Conservation (phyloP, 1,140 invertebrate genomes). For the Caenorhabditis brenneri region DNA sequence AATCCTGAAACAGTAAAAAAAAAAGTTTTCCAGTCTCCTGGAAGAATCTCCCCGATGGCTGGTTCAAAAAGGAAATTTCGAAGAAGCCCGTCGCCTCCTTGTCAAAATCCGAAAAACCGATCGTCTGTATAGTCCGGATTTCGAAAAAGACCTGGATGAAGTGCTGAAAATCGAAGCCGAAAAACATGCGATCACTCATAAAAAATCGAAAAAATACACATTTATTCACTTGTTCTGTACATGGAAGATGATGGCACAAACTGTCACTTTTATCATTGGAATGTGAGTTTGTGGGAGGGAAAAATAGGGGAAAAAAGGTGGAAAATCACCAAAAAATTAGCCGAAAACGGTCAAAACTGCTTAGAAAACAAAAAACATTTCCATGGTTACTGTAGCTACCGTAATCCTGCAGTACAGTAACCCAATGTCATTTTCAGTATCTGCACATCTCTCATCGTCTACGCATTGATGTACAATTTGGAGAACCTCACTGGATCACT, state of each 20-base stretch:
- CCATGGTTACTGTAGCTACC: too few relatives aligned
- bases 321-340: not conserved
- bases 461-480: constrained; percentile 57
- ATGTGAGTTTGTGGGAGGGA: constrained; percentile 3
- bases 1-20: not conserved
- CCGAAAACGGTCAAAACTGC: not conserved
- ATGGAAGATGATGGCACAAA: constrained; percentile 41
- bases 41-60: constrained; percentile 43
- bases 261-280: constrained; percentile 20
- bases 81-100: not conserved
- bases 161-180: constrained; percentile 12
- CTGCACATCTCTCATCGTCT: constrained; percentile 32
- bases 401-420: too few relatives aligned
- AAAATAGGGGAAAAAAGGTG: too few relatives aligned
- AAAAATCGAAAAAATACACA: constrained; percentile 42
- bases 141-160: constrained; percentile 2
- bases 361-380: too few relatives aligned
- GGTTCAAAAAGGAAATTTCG: constrained; percentile 35
- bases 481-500: constrained; percentile 52
- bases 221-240: constrained; percentile 50
- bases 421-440: too few relatives aligned
- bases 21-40: not conserved
- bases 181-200: not conserved
- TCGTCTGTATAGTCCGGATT: not conserved
- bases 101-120: constrained; percentile 32